Evolutionary conservation across 1,140 invertebrate genomes (phyloP).

Genomic region (Drosophila erecta): DNA sequence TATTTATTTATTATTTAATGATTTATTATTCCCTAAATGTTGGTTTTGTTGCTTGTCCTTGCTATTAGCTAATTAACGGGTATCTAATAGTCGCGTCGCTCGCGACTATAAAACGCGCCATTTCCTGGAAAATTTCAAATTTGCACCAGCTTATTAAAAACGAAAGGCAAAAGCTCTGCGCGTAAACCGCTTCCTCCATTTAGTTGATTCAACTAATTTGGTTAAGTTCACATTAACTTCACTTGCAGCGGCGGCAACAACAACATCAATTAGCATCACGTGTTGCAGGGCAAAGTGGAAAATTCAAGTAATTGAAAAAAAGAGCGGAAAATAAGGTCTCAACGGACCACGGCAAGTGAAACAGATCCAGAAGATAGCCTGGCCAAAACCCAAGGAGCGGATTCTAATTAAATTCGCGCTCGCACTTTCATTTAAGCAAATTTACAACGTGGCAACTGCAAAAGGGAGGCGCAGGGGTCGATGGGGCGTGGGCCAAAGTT

Average conservation of each 20-base stretch:
- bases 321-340: constrained; percentile 5
- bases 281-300: constrained; percentile 48
- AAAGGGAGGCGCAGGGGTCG: constrained; percentile 12
- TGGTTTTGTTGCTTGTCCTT: no score
- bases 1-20: no score
- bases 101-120: background rate
- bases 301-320: constrained; percentile 45
- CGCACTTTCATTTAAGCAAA: constrained; percentile 81
- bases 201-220: constrained; percentile 65
- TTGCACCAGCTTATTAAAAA: background rate
- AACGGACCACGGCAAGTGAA: constrained; percentile 12
- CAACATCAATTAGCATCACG: constrained; percentile 48
- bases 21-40: no score
- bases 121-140: background rate
- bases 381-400: constrained; percentile 35
- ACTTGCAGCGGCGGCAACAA: constrained; percentile 37
- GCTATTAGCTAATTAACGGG: no score
- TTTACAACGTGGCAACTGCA: constrained; percentile 51
- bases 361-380: constrained; percentile 57
- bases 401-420: constrained; percentile 82
- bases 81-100: no score
- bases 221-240: constrained; percentile 48
- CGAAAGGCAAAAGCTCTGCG: background rate
- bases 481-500: constrained; percentile 56
- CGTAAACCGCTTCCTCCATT: background rate